Evolutionary conservation across 1,140 invertebrate species (phyloP), one percentile per base, ranked within the genome.

Genomic region (Drosophila neocordata): DNA sequence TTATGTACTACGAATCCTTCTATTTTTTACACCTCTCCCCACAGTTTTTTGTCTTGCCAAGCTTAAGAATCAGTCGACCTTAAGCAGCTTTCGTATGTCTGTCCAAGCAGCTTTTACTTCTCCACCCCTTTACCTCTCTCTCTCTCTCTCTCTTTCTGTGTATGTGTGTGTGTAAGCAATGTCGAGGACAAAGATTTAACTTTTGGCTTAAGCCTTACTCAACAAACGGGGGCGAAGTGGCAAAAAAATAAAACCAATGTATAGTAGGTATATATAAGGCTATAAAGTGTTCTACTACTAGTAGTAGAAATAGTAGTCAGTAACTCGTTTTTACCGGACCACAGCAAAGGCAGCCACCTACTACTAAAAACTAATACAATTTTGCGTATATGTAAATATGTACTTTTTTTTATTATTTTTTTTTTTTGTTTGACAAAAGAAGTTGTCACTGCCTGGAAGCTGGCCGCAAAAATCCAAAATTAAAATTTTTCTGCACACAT

Each of bases 311-410:
- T 31, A 18, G 15, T 48, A 48, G 8, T 48, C 41, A 18, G 41
- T 3, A 20, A 48, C 15, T 48, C 15, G 8, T 18, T 2, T 37
- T 27, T 12, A 20, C 57, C n/a, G 69, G 59, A 24, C 70, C 68
- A 34, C 70, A 73, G 70, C 59, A 67, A 67, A 67, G 60, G 31
- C 41, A 8, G 37, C 9, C 38, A 48, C 31, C 20, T 22, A 34
- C 20, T 22, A 34, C 34, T 18, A 63, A 75, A 77, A 69, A 65
- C 73, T 69, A 76, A 83, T 84, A 80, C 78, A 70, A 84, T 77
- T 85, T 85, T 66, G 53, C 57, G 74, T 71, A 58, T 66, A 80
- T 84, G 81, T 83, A 83, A 83, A 83, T 84, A 83, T 31, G 27
- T 31, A n/a, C n/a, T n/a, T n/a, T n/a, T n/a, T n/a, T n/a, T n/a